Evolutionary conservation across 2,113 vertebrate species (phyloP).

Genomic region (Sphaerodactylus townsendi): DNA sequence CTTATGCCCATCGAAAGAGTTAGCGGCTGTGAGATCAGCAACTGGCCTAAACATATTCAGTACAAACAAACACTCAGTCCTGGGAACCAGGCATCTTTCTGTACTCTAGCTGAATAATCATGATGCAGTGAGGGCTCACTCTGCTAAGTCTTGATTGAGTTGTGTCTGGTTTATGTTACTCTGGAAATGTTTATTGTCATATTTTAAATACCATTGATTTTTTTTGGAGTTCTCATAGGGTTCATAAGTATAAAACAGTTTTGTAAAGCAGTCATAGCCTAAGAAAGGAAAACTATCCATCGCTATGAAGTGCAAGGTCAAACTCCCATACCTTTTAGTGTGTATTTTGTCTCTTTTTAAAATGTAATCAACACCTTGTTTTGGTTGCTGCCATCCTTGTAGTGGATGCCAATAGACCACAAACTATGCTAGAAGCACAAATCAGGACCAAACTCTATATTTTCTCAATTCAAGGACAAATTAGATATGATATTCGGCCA

Average conservation of each 20-base stretch:
- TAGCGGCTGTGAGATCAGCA: background rate
- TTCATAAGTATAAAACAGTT: background rate
- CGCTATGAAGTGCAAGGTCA: constrained; percentile 17
- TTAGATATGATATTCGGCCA: too few relatives aligned
- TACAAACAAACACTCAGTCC: background rate
- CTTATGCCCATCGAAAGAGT: too few relatives aligned
- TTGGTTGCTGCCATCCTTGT: background rate
- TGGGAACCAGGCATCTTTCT: background rate
- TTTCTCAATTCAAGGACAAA: background rate
- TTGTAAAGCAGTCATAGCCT: constrained; percentile 39
- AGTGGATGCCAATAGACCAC: constrained; percentile 1
- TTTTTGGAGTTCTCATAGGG: constrained; percentile 16
- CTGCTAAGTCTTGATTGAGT: background rate
- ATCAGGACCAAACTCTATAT: background rate
- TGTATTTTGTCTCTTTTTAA: background rate
- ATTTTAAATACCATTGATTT: constrained; percentile 26
- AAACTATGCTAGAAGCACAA: constrained; percentile 17
- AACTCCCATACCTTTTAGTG: constrained; percentile 24
- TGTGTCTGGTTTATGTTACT: background rate
- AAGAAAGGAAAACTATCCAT: background rate
- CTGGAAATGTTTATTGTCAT: constrained; percentile 21
- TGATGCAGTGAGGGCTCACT: background rate
- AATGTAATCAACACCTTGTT: background rate
- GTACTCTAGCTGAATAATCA: background rate
- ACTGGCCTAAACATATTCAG: background rate